phyloP scores from a whole-genome alignment of 2,888 invertebrate species.

The Opisthograptis luteolata region DNA sequence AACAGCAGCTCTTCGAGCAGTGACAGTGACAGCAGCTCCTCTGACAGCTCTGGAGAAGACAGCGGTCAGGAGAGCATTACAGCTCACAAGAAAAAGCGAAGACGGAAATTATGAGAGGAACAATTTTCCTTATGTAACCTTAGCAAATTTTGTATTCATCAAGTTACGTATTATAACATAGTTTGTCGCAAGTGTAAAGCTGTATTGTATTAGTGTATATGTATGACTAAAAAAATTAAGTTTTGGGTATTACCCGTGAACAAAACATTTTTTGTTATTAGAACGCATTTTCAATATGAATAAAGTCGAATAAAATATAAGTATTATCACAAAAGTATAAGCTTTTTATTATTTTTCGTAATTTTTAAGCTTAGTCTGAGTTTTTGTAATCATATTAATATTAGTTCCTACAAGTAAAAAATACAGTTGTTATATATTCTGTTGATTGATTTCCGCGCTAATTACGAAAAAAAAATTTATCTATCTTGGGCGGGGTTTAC shows the following conservation, averaged over 20 bases:
- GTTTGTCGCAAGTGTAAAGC: slow-evolving; percentile 54
- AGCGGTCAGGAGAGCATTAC: slow-evolving; percentile 96
- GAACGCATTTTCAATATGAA: slow-evolving; percentile 43
- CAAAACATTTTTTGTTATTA: slow-evolving; percentile 54
- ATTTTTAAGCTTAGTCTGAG: too few species aligned
- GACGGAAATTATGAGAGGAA: slow-evolving; percentile 79
- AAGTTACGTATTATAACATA: slow-evolving; percentile 45
- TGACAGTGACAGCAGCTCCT: slow-evolving; percentile 84
- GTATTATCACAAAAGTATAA: slow-evolving; percentile 40
- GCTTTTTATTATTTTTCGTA: too few species aligned
- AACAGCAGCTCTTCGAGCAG: slow-evolving; percentile 92
- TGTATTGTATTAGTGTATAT: slow-evolving; percentile 72
- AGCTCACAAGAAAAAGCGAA: slow-evolving; percentile 92
- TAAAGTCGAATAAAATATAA: too few species aligned
- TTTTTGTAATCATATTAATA: too few species aligned
- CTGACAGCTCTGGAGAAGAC: slow-evolving; percentile 86
- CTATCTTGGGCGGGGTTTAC: too few species aligned
- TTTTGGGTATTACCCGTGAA: slow-evolving; percentile 53
- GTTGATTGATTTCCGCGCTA: too few species aligned
- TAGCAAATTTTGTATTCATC: slow-evolving; percentile 47
- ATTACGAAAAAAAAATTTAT: too few species aligned
- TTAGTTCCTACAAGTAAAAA: too few species aligned
- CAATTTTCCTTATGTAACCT: slow-evolving; percentile 53
- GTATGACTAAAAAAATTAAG: slow-evolving; percentile 48
- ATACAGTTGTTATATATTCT: too few species aligned